Evolutionary conservation across 2,797 vertebrate species (phyloP).

Genomic region (Sebastolobus alascanus): DNA sequence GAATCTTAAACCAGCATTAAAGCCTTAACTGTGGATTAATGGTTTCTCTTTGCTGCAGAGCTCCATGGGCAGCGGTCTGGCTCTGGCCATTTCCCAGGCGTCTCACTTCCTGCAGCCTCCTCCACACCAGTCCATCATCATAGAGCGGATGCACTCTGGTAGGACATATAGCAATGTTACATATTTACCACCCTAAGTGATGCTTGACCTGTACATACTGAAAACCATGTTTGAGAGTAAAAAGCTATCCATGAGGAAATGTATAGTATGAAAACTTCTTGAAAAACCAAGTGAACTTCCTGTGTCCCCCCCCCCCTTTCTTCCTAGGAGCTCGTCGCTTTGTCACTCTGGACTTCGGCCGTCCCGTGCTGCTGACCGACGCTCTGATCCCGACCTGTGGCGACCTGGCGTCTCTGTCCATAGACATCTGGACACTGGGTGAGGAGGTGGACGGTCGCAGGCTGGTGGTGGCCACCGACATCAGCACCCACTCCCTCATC

Average conservation of each 20-base stretch:
- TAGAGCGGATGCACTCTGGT: conserved; percentile 99
- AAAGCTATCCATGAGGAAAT: background rate
- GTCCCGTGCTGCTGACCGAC: conserved; percentile 95
- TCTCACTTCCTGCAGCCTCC: conserved; percentile 99
- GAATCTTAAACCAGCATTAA: background rate
- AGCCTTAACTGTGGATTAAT: background rate
- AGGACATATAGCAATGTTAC: conserved; percentile 4
- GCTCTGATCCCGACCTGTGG: conserved; percentile 96
- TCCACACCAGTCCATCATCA: conserved; percentile 99
- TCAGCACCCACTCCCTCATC: conserved; percentile 98
- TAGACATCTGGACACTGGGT: conserved; percentile 99
- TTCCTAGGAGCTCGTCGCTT: conserved; percentile 94
- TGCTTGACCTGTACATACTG: background rate
- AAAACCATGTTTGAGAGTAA: background rate
- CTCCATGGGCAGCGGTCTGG: conserved; percentile 94
- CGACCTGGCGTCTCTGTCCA: conserved; percentile 97
- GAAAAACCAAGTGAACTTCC: background rate
- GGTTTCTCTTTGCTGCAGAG: conserved; percentile 82
- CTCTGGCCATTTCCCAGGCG: conserved; percentile 97
- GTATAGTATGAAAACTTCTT: background rate
- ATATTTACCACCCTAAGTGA: background rate
- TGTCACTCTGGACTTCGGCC: conserved; percentile 97
- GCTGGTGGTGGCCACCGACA: conserved; percentile 97
- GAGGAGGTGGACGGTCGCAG: conserved; percentile 98
- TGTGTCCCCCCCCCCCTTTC: background rate